These are phyloP conservation scores for Odontophorus gujanensis DNA, from an alignment of 2,113 vertebrate species.

Conservation along the genomic window DNA sequence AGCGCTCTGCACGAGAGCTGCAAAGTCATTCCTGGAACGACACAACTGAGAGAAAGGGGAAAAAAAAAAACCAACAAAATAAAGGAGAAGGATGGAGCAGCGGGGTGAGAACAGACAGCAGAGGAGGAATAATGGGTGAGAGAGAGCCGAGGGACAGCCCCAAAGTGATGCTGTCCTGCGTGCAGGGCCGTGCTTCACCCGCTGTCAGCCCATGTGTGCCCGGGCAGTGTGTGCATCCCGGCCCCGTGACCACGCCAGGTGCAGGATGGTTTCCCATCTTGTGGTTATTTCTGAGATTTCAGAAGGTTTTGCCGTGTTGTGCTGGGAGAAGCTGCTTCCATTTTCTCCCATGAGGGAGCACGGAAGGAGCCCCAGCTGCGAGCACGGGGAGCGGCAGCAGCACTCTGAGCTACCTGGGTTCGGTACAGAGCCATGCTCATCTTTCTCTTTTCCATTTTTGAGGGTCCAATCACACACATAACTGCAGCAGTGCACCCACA, in stretches of 20 bases:
- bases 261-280: background rate
- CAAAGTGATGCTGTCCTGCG: background rate
- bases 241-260: background rate
- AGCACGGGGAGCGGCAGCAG: background rate
- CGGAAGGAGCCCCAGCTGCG: background rate
- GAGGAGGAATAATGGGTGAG: background rate
- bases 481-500: background rate
- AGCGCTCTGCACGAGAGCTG: background rate
- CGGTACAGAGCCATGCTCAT: fast-evolving
- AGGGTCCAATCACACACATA: fast-evolving
- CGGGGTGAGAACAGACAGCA: background rate
- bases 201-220: background rate
- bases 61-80: too few relatives aligned
- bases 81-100: background rate
- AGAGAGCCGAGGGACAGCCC: background rate
- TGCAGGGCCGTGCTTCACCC: background rate
- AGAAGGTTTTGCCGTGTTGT: background rate
- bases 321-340: background rate
- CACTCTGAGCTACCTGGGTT: background rate
- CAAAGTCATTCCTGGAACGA: background rate
- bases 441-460: background rate
- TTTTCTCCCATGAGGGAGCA: background rate
- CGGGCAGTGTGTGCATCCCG: background rate
- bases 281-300: background rate
- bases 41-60: background rate